Conservation (phyloP, 2,888 invertebrate genomes). For the Lamproptera curius region DNA sequence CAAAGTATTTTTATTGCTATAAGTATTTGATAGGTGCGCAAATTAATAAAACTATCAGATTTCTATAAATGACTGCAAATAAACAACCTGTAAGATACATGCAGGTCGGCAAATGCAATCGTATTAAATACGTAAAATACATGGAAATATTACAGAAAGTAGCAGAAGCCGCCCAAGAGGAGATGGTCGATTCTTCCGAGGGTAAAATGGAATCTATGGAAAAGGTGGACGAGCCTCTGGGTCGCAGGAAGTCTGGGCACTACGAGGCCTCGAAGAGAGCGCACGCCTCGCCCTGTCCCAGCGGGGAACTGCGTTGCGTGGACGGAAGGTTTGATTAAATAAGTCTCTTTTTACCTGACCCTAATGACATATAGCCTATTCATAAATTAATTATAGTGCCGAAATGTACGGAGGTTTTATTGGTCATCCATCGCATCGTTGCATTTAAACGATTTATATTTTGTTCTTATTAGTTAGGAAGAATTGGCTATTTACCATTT, state of each 20-base stretch:
- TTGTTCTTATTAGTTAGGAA: too few species aligned
- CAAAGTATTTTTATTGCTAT: too few species aligned
- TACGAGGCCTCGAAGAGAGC: conserved; percentile 39
- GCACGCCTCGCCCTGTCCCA: conserved; percentile 71
- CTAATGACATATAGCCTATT: too few species aligned
- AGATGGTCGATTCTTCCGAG: conserved; percentile 36
- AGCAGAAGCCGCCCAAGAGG: conserved; percentile 29
- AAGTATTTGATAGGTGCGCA: too few species aligned
- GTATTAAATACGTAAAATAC: not conserved
- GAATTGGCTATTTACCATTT: too few species aligned
- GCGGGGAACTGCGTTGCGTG: conserved; percentile 78
- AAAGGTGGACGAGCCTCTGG: conserved; percentile 28
- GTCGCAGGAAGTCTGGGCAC: conserved; percentile 13
- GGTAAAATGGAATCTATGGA: conserved; percentile 35
- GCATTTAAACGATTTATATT: too few species aligned
- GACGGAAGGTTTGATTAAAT: conserved; percentile 66
- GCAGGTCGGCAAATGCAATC: too few species aligned
- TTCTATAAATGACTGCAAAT: conserved; percentile 6
- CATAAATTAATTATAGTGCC: too few species aligned
- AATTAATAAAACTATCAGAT: too few species aligned
- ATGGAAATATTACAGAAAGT: conserved; percentile 42
- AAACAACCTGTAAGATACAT: not conserved
- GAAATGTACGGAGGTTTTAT: too few species aligned
- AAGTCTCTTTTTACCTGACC: too few species aligned
- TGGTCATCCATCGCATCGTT: too few species aligned